These are phyloP conservation scores for Brachymystax lenok DNA, from an alignment of 2,797 vertebrate genomes.

Conservation along the genomic window DNA sequence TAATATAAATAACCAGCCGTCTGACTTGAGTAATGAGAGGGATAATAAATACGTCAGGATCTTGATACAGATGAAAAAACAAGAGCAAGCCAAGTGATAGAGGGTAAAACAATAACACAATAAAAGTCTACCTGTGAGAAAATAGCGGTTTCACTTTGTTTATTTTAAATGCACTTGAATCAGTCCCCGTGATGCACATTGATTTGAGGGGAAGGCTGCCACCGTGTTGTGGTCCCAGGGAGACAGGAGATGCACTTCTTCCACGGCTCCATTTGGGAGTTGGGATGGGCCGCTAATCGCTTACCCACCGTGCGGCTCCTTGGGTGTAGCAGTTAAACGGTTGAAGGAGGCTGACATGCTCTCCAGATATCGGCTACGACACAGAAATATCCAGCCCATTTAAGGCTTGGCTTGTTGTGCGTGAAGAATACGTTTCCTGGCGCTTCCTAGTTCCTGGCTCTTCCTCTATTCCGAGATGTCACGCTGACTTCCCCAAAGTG, in stretches of 20 bases:
- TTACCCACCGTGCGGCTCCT: background rate
- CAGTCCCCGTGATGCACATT: conserved; percentile 9
- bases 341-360: background rate
- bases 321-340: conserved; percentile 16
- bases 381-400: conserved; percentile 19
- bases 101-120: conserved; percentile 20
- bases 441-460: background rate
- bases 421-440: background rate
- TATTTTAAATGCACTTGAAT: conserved; percentile 31
- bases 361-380: conserved; percentile 11
- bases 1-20: conserved; percentile 13
- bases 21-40: conserved; percentile 19
- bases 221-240: background rate
- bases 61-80: conserved; percentile 1
- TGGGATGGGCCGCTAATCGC: background rate
- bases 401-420: conserved; percentile 23
- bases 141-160: conserved; percentile 23
- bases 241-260: background rate
- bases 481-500: background rate
- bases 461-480: background rate
- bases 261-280: background rate
- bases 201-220: conserved; percentile 11
- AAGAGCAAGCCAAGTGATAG: conserved; percentile 3
- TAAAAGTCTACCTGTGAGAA: conserved; percentile 1
- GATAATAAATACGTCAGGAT: conserved; percentile 15